A percentile compares a stretch with the other conserved stretches of the same genome.
Evolutionary conservation across 2,888 invertebrate species (phyloP).

Genomic region (Dynastes tityus): DNA sequence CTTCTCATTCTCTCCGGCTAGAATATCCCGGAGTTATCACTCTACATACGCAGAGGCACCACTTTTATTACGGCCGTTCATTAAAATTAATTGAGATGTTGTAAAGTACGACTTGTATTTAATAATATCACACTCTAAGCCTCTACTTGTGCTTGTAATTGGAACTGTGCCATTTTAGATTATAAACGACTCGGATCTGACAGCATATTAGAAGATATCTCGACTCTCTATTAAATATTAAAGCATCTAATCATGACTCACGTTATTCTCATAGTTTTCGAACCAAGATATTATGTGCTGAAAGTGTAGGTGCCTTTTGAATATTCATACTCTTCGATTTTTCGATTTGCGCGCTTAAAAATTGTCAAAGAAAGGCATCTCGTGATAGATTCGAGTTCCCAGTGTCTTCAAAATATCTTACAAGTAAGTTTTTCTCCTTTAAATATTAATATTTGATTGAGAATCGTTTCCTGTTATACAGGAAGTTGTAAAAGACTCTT

Average conservation of each 20-base stretch:
- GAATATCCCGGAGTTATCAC: neutral
- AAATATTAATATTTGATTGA: no score
- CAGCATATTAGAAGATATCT: neutral
- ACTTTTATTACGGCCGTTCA: neutral
- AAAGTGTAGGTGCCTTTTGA: neutral
- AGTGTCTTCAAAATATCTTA: no score
- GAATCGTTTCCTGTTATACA: no score
- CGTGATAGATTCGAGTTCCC: no score
- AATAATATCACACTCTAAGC: neutral
- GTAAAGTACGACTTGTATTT: slow-evolving; percentile 7
- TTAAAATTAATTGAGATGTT: slow-evolving; percentile 22
- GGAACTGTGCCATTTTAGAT: slow-evolving; percentile 37
- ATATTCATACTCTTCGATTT: no score
- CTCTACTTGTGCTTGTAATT: neutral
- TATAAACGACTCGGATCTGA: no score
- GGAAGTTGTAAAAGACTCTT: no score
- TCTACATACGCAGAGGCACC: neutral
- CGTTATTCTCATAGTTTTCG: neutral
- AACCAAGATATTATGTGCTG: neutral
- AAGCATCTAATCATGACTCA: slow-evolving; percentile 21
- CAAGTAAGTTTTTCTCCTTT: no score
- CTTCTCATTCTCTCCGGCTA: no score
- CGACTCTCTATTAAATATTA: slow-evolving; percentile 22
- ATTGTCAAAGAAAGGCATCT: no score
- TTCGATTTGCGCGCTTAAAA: no score